These are phyloP conservation scores for Lissocephala sabroskyi DNA, from an alignment of 2,888 invertebrate species.

Conservation along the genomic window DNA sequence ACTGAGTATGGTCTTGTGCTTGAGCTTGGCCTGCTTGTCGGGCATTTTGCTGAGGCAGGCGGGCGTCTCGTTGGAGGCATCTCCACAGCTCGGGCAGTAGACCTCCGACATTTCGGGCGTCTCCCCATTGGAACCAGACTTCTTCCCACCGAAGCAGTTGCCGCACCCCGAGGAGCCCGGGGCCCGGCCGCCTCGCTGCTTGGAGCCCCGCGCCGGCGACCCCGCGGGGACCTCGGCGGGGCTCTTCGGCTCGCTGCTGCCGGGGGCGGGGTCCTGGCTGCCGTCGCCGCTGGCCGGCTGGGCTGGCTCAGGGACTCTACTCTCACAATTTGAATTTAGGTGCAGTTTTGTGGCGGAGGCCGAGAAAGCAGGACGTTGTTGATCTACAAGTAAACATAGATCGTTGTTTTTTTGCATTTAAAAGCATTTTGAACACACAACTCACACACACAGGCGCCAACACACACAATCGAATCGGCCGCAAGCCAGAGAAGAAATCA, in stretches of 20 bases:
- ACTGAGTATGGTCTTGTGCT: conserved; percentile 67
- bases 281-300: conserved; percentile 15
- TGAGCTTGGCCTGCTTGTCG: conserved; percentile 62
- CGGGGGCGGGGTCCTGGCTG: conserved; percentile 18
- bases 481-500: conserved; percentile 18
- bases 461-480: conserved; percentile 38
- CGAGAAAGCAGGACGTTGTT: conserved; percentile 73
- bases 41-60: conserved; percentile 74
- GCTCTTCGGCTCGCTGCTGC: conserved; percentile 5
- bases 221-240: too few relatives aligned
- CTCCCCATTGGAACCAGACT: conserved; percentile 49
- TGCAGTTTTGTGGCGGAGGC: conserved; percentile 71
- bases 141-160: conserved; percentile 69
- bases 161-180: conserved; percentile 66
- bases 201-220: too few relatives aligned
- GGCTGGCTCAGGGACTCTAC: conserved; percentile 30
- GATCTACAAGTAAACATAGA: conserved; percentile 73
- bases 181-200: too few relatives aligned
- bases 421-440: conserved; percentile 39
- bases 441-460: conserved; percentile 43
- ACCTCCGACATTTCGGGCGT: conserved; percentile 76
- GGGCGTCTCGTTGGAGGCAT: conserved; percentile 71
- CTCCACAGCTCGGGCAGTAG: conserved; percentile 74
- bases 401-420: conserved; percentile 58
- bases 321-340: conserved; percentile 62